Evolutionary conservation across 2,888 invertebrate genomes (phyloP).

Genomic region (Drosophila algonquin): DNA sequence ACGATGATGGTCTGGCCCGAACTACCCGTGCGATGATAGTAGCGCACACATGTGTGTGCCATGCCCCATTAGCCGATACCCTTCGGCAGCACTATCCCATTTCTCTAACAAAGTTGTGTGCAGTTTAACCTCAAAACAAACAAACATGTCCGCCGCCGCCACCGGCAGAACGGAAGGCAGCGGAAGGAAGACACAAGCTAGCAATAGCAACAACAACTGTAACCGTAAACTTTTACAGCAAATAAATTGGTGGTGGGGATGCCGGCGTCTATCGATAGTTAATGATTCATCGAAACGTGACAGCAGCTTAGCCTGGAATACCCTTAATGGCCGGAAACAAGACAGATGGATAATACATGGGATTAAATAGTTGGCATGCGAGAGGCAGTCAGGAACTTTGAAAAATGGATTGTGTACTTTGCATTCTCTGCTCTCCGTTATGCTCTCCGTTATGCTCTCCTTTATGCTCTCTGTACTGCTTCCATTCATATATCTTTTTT

Average conservation of each 20-base stretch:
- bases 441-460: conserved; percentile 35
- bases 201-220: conserved; percentile 29
- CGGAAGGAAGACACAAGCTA: conserved; percentile 5
- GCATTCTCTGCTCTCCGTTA: conserved; percentile 30
- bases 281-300: not conserved
- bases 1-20: conserved; percentile 47
- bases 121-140: conserved; percentile 45
- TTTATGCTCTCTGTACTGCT: not conserved
- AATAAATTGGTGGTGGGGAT: conserved; percentile 22
- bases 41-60: conserved; percentile 15
- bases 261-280: not conserved
- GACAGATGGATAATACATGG: conserved; percentile 10
- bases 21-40: conserved; percentile 23
- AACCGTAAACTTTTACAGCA: conserved; percentile 16
- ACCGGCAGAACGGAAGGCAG: conserved; percentile 13
- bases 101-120: conserved; percentile 56
- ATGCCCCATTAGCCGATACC: not conserved
- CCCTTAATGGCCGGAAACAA: conserved; percentile 7
- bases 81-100: not conserved
- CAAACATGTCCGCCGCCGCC: not conserved
- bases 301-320: conserved; percentile 1
- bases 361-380: conserved; percentile 31
- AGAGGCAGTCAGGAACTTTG: conserved; percentile 52
- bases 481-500: conserved; percentile 51
- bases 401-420: conserved; percentile 57